Conservation (phyloP, 1,140 invertebrate species). For the Tetragnatha versicolor region DNA sequence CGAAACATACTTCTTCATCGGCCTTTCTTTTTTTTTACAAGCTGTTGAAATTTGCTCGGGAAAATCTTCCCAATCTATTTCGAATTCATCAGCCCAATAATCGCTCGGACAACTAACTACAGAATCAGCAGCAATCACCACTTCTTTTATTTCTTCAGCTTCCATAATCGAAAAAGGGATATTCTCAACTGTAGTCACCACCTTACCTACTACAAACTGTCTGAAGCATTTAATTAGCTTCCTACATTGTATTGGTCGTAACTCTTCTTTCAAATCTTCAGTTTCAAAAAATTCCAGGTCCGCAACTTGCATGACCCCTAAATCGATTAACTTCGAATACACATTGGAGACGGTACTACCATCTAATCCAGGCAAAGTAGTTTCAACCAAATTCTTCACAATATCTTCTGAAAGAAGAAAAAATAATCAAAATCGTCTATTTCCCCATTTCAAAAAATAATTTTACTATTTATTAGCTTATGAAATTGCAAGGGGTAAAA, state of each 20-base stretch:
- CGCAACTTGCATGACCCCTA: neutral
- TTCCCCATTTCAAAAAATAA: neutral
- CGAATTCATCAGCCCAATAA: neutral
- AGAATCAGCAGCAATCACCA: neutral
- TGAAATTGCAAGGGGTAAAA: too few relatives aligned
- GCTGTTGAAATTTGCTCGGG: too few relatives aligned
- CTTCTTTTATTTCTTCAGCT: neutral
- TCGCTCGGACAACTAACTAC: neutral
- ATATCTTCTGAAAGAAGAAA: neutral
- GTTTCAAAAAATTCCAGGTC: neutral
- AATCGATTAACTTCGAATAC: neutral
- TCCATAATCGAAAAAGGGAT: neutral
- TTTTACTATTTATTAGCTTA: too few relatives aligned
- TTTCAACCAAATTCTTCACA: neutral
- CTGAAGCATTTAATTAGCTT: neutral
- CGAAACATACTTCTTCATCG: neutral
- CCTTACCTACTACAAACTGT: neutral
- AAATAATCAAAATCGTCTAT: neutral
- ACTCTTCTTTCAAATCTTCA: neutral
- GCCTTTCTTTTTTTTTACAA: neutral
- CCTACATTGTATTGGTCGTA: constrained; percentile 2
- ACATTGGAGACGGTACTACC: neutral
- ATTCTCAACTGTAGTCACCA: neutral
- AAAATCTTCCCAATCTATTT: neutral
- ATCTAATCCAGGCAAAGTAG: neutral